phyloP scores from a whole-genome alignment of 2,113 vertebrate genomes.

The Casuarius casuarius region DNA sequence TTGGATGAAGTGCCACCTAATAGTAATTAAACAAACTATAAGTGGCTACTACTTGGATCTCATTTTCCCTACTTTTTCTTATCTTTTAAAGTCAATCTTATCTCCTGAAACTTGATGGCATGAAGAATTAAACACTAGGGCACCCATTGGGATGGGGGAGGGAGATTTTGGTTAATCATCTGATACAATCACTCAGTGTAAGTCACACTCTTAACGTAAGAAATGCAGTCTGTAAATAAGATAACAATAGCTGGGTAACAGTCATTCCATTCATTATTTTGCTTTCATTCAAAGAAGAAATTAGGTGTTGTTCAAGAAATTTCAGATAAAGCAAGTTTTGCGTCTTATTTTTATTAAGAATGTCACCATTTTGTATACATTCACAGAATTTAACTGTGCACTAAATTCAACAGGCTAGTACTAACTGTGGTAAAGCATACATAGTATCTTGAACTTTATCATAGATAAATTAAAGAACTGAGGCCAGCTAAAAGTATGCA shows the following conservation, averaged over 20 bases:
- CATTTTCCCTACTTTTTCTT: not conserved
- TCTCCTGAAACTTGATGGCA: not conserved
- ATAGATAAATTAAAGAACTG: not conserved
- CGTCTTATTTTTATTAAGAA: constrained; percentile 66
- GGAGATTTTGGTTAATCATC: not conserved
- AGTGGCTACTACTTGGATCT: not conserved
- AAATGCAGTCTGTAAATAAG: not conserved
- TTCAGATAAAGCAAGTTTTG: constrained; percentile 66
- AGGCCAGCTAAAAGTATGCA: constrained; percentile 8
- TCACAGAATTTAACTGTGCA: constrained; percentile 20
- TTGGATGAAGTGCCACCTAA: not conserved
- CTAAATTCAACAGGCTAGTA: not conserved
- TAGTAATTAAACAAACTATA: not conserved
- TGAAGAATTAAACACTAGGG: not conserved
- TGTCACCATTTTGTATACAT: constrained; percentile 34
- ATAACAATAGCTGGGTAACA: not conserved
- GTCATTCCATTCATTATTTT: not conserved
- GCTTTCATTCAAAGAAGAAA: not conserved
- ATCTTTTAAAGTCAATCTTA: not conserved
- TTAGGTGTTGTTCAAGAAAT: constrained; percentile 44
- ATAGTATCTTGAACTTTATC: not conserved
- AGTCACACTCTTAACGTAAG: not conserved
- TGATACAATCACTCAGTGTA: not conserved
- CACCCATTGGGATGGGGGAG: not conserved
- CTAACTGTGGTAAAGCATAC: constrained; percentile 40